A percentile compares a stretch with the other conserved stretches of the same genome.
These are phyloP conservation scores for Euleptes europaea DNA, from an alignment of 2,113 vertebrate genomes.

Conservation along the genomic window DNA sequence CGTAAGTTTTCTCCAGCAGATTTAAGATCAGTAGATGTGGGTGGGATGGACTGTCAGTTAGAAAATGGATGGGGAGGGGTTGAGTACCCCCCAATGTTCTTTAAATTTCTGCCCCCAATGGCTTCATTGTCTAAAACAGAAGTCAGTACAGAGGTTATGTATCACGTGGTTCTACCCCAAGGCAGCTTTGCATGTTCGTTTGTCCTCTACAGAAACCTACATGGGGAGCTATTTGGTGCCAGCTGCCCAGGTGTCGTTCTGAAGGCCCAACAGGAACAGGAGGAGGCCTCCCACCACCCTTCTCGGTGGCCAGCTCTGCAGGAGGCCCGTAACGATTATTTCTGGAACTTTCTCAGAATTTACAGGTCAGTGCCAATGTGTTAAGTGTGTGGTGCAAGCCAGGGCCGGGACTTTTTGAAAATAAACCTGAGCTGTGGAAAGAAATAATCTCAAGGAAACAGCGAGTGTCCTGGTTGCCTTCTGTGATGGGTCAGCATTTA, in stretches of 20 bases:
- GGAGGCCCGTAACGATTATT: not conserved
- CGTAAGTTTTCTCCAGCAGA: no score
- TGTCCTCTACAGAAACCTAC: no score
- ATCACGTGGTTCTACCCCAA: no score
- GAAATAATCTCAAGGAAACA: conserved; percentile 29
- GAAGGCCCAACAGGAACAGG: not conserved
- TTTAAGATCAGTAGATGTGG: no score
- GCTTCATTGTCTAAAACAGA: no score
- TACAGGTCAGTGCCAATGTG: not conserved
- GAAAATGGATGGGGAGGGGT: no score
- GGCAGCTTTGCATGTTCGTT: no score
- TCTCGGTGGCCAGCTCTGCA: not conserved
- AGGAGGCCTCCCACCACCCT: not conserved
- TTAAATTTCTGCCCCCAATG: no score
- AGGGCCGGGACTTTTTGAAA: conserved; percentile 7
- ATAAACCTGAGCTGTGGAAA: conserved; percentile 18
- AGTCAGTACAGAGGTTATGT: no score
- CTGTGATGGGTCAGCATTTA: conserved; percentile 7
- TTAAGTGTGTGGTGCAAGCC: not conserved
- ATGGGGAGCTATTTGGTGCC: not conserved
- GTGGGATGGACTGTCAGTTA: no score
- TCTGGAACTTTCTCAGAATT: not conserved
- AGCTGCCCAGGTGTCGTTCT: not conserved
- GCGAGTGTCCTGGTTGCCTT: conserved; percentile 8
- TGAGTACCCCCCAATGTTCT: no score